A percentile compares a stretch with the other conserved stretches of the same genome.
These are phyloP conservation scores for Pelusios castaneus DNA, from an alignment of 2,113 vertebrate species.

Conservation along the genomic window DNA sequence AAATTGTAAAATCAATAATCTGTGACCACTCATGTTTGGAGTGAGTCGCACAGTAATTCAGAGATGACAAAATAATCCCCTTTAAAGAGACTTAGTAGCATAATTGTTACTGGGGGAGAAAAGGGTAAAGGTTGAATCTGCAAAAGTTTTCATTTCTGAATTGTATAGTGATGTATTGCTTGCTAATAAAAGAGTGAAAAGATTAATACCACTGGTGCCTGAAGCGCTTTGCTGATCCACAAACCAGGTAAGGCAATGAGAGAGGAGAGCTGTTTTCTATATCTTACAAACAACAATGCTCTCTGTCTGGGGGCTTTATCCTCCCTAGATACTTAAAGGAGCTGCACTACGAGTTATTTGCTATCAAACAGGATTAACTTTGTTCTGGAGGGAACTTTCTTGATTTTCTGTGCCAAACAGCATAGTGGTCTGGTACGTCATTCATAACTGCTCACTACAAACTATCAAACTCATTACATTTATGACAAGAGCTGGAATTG, in stretches of 20 bases:
- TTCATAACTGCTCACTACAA: constrained; percentile 39
- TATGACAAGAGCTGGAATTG: constrained; percentile 55
- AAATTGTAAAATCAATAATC: constrained; percentile 57
- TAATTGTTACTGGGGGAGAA: constrained; percentile 24
- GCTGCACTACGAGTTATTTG: constrained; percentile 51
- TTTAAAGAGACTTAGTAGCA: constrained; percentile 3
- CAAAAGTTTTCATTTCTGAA: constrained; percentile 13
- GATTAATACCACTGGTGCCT: background rate
- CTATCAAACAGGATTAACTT: constrained; percentile 51
- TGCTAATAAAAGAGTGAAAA: constrained; percentile 40
- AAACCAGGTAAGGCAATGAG: background rate
- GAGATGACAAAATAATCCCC: constrained; percentile 14
- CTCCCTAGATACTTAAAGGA: constrained; percentile 1
- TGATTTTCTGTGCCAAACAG: constrained; percentile 39
- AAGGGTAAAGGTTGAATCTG: constrained; percentile 1
- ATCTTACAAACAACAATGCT: constrained; percentile 17
- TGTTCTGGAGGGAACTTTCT: constrained; percentile 7
- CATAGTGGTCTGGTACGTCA: background rate
- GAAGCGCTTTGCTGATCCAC: background rate
- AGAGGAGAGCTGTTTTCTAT: background rate
- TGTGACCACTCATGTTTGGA: constrained; percentile 12
- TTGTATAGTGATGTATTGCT: background rate
- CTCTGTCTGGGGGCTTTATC: constrained; percentile 3
- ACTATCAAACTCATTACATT: constrained; percentile 48
- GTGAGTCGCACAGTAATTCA: constrained; percentile 26